A percentile compares a stretch with the other conserved stretches of the same genome.
Conservation (phyloP, 2,113 vertebrate species). For the Prinia subflava region DNA sequence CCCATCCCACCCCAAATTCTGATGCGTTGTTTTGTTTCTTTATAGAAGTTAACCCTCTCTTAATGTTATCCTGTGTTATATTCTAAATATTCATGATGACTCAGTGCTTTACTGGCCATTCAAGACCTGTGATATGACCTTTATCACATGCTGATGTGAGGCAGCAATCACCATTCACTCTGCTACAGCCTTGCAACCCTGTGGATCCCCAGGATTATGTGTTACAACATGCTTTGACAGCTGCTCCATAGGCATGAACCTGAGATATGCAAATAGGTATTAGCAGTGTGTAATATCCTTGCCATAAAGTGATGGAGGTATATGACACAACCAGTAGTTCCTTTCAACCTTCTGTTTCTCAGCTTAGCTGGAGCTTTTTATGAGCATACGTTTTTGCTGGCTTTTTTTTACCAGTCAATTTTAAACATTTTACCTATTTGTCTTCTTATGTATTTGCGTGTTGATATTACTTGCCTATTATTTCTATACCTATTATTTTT, state of each 20-base stretch:
- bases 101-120: not conserved
- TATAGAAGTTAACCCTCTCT: not conserved
- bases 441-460: not conserved
- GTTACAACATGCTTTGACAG: not conserved
- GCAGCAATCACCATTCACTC: not conserved
- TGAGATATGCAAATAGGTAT: not conserved
- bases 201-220: not conserved
- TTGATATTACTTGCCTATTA: not conserved
- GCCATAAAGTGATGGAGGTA: not conserved
- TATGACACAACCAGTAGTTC: not conserved
- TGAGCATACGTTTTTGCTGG: not conserved
- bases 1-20: not conserved
- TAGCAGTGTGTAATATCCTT: not conserved
- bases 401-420: not conserved
- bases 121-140: not conserved
- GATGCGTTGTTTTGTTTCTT: not conserved
- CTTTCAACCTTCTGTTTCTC: not conserved
- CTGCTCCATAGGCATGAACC: not conserved
- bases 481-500: not conserved
- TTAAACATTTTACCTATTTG: not conserved
- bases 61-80: not conserved
- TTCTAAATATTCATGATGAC: not conserved
- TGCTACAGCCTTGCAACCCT: not conserved
- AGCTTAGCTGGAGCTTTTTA: not conserved
- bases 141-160: not conserved